Base-by-base conservation (phyloP, 2,113 vertebrate species). In the Noturus placidus region DNA sequence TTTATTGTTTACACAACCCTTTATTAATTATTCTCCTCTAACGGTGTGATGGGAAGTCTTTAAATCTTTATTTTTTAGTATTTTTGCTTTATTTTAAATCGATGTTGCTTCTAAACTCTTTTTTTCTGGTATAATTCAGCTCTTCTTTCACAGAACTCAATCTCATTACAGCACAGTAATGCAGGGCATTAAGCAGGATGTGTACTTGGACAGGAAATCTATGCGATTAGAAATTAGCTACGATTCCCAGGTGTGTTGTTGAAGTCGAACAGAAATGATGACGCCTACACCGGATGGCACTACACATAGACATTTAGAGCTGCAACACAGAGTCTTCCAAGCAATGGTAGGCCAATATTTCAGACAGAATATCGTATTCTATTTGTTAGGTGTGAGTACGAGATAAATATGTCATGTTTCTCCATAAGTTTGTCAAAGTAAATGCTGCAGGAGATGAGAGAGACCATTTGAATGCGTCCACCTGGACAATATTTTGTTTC, bases 161-260 rank as follows among this genome's bases (percentile, higher is more conserved):
- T 86, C 87, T 84, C 86, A 86, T 90, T 88, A 88, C 84, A 57
- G 72, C 0, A 22, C 83, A 84, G 77, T 63, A 88, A 86, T 80
- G 65, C 86, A 87, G 89, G 84, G 84, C 35, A 72, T 88, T 88
- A 88, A 79, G 52, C 52, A 84, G 72, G 63, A 82, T 61, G 83
- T 88, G 77, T 1, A 38, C 84, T 61, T 57, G 77, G 84, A 90
- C 89, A 88, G 89, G 84, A 82, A 86, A 72, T 88, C 65, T 81
- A 88, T 86, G 83, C n/a, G 42, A 42, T 86, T 84, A 83, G 69
- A 52, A 86, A 69, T 72, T 76, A 83, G 74, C 67, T 83, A 9
- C 42, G 50, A 63, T 86, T 83, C 74, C 69, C 72, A 63, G 81
- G 27, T 33, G 69, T 80, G 52, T 80, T 56, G 85, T 84, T 27